These are phyloP conservation scores for Dusona sp. DNA, from an alignment of 2,888 invertebrate species.

Conservation along the genomic window DNA sequence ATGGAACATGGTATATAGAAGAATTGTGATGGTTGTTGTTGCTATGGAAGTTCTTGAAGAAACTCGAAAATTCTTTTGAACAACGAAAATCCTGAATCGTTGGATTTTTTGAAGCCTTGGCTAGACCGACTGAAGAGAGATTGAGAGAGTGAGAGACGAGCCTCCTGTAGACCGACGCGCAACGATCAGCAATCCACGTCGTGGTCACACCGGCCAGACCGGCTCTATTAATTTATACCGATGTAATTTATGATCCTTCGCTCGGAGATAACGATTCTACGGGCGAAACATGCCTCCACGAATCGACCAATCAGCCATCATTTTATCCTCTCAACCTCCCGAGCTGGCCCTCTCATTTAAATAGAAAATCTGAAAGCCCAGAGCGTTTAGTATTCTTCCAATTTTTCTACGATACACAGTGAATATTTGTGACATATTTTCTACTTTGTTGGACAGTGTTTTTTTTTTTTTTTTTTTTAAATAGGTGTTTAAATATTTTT, in stretches of 20 bases:
- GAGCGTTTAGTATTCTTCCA: slow-evolving; percentile 58
- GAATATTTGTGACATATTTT: not conserved
- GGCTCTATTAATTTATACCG: slow-evolving; percentile 75
- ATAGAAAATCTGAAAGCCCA: slow-evolving; percentile 56
- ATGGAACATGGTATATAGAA: not conserved
- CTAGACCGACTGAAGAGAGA: slow-evolving; percentile 29
- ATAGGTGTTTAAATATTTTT: slow-evolving; percentile 29
- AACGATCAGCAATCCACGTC: slow-evolving; percentile 71
- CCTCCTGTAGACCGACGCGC: slow-evolving; percentile 65
- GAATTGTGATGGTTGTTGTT: not conserved
- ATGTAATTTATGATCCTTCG: slow-evolving; percentile 69
- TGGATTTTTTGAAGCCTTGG: not conserved
- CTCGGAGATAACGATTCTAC: slow-evolving; percentile 64
- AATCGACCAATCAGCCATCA: slow-evolving; percentile 77
- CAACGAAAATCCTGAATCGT: slow-evolving; percentile 34
- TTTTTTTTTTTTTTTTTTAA: slow-evolving; percentile 37
- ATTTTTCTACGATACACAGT: slow-evolving; percentile 41
- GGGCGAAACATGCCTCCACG: slow-evolving; percentile 80
- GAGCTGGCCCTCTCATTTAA: slow-evolving; percentile 74
- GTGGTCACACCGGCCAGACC: slow-evolving; percentile 73
- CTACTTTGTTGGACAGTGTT: slow-evolving; percentile 38
- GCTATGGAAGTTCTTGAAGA: not conserved
- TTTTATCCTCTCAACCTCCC: slow-evolving; percentile 21
- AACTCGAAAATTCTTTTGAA: not conserved
- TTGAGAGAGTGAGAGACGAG: slow-evolving; percentile 68